Base-by-base conservation (phyloP, 2,113 vertebrate species). In the Tychaedon coryphoeus region DNA sequence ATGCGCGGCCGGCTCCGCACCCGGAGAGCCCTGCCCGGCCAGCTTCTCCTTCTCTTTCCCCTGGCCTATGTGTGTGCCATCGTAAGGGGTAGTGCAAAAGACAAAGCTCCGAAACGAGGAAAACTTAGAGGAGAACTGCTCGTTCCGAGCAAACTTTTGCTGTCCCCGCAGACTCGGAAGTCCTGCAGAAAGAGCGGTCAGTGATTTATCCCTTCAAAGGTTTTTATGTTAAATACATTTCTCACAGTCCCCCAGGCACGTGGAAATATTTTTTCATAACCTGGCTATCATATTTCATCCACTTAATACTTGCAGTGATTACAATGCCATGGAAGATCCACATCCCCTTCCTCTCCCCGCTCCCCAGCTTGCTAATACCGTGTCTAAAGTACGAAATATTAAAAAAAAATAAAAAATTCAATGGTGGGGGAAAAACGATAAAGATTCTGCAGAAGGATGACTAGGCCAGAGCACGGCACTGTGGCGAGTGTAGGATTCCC, bases 261-360 rank as follows among this genome's bases (percentile, higher is more conserved):
- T 70, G 64, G 65, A 96, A 94, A 91, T 83, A 66, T 92, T 91
- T 94, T 94, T 93, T 88, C 77, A 51, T 66, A 91, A 69, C 72
- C 73, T 71, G 56, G 53, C 60, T 82, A 92, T 80, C 57, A 25
- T 62, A 69, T 74, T 64, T 80, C 53, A 34, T 43, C n/a, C 43
- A 19, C 47, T 42, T 61, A 71, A 6, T 65, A 66, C 51, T 58
- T 31, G 47, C 17, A 28, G 65, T 65, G 82, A 64, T 84, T 86
- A 77, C 26, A 69, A 62, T 47, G 28, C 31, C 16, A 9, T 8
- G 56, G 76, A 92, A 92, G 54, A 62, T 56, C 17, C 40, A 4
- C 34, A 45, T 25, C 7, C 19, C 18, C 5, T 51, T 66, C 29
- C 53, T 76, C 69, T 71, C 10, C 60, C 29, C 1, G 0, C 19